Evolutionary conservation across 2,888 invertebrate species (phyloP).

Genomic region (Drosophila rubida): DNA sequence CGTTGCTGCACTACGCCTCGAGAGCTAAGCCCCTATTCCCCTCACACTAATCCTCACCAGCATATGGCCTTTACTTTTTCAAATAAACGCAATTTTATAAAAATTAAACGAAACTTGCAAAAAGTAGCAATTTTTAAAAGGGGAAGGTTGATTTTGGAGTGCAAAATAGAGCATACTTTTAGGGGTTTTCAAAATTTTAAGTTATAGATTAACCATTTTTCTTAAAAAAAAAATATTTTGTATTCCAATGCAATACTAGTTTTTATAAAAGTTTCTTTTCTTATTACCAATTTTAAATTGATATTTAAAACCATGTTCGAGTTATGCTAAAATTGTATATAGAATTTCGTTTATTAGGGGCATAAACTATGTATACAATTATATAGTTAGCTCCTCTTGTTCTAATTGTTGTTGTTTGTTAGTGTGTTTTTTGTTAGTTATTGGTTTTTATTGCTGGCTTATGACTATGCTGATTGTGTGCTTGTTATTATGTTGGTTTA

Average conservation of each 20-base stretch:
- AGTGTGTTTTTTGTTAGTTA: slow-evolving; percentile 2
- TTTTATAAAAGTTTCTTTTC: too few species aligned
- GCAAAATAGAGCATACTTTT: too few species aligned
- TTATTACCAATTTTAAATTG: too few species aligned
- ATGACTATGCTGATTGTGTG: slow-evolving; percentile 18
- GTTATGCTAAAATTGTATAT: slow-evolving; percentile 5
- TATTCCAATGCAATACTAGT: too few species aligned
- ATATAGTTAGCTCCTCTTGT: slow-evolving; percentile 31
- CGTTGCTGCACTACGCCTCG: slow-evolving; percentile 49
- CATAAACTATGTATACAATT: slow-evolving; percentile 39
- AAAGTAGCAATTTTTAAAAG: too few species aligned
- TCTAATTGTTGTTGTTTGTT: slow-evolving; percentile 35
- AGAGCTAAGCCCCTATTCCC: slow-evolving; percentile 32
- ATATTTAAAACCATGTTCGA: background rate
- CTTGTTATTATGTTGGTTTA: background rate
- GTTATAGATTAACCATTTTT: too few species aligned
- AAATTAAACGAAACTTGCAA: too few species aligned
- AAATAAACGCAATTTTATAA: background rate
- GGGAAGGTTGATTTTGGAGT: too few species aligned
- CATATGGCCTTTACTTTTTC: background rate
- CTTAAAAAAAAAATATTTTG: too few species aligned
- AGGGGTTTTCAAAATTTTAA: too few species aligned
- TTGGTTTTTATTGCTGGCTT: slow-evolving; percentile 11
- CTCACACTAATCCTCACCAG: background rate
- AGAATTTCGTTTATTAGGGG: slow-evolving; percentile 40